Evolutionary conservation across 2,888 invertebrate genomes (phyloP).

Genomic region (Lasioglossum malachurum): DNA sequence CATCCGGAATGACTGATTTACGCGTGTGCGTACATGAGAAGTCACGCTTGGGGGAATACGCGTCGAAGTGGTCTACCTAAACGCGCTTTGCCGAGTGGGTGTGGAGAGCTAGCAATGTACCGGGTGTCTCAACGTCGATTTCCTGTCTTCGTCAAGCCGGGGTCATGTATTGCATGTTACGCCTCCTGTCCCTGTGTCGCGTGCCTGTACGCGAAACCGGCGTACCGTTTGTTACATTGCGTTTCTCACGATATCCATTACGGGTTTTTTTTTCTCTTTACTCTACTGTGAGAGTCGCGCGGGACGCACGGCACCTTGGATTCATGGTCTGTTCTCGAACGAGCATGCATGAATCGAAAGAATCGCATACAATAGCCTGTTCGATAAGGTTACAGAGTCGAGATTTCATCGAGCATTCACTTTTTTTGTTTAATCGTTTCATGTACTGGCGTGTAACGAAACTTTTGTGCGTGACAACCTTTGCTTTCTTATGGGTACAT

Average conservation of each 20-base stretch:
- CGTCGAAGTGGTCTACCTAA: slow-evolving; percentile 55
- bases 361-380: background rate
- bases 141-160: slow-evolving; percentile 26
- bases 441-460: background rate
- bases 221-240: slow-evolving; percentile 43
- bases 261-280: slow-evolving; percentile 67
- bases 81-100: slow-evolving; percentile 51
- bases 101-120: slow-evolving; percentile 47
- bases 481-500: background rate
- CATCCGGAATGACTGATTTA: slow-evolving; percentile 38
- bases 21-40: slow-evolving; percentile 22
- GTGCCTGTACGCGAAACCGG: slow-evolving; percentile 28
- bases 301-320: slow-evolving; percentile 18
- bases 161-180: background rate
- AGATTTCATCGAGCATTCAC: background rate
- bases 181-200: background rate
- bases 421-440: background rate
- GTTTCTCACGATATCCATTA: slow-evolving; percentile 76
- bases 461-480: background rate
- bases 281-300: slow-evolving; percentile 45
- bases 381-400: background rate
- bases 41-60: slow-evolving; percentile 54
- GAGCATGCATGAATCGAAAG: background rate
- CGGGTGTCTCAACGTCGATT: slow-evolving; percentile 47
- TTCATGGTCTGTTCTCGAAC: background rate